Evolutionary conservation across 2,797 vertebrate genomes (phyloP).

Genomic region (Phoxinus dragarum): DNA sequence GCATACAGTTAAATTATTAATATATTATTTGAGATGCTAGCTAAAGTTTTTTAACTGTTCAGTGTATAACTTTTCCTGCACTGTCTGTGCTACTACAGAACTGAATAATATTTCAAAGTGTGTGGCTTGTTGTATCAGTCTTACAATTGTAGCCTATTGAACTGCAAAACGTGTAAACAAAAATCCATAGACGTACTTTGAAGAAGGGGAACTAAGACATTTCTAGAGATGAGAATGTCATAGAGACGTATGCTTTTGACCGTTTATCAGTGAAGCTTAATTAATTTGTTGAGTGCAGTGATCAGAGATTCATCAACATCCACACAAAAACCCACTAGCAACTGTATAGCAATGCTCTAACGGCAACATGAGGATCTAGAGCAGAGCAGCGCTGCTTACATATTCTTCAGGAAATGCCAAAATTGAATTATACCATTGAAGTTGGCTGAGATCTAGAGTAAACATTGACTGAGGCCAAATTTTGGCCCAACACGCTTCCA

Average conservation of each 20-base stretch:
- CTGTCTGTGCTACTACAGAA: not conserved
- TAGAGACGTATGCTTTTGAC: not conserved
- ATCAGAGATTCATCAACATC: not conserved
- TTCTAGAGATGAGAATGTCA: not conserved
- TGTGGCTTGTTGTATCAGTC: not conserved
- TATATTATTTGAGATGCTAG: not conserved
- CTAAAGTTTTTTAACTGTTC: not conserved
- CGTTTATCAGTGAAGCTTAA: not conserved
- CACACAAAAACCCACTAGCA: not conserved
- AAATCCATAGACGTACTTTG: not conserved
- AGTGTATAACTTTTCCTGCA: not conserved
- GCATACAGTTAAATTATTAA: not conserved
- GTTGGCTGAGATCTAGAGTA: conserved; percentile 4
- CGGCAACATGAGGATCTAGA: not conserved
- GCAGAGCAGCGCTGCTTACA: not conserved
- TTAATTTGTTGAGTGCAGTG: not conserved
- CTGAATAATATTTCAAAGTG: not conserved
- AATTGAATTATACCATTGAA: not conserved
- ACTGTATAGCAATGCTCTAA: not conserved
- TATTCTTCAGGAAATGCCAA: not conserved
- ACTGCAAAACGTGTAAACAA: not conserved
- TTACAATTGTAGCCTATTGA: not conserved
- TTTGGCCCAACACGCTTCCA: not conserved
- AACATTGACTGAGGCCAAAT: not conserved
- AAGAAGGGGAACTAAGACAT: not conserved